Evolutionary conservation across 1,140 invertebrate species (phyloP), one percentile per base, ranked within the genome.

Genomic region (Lycorma delicatula): DNA sequence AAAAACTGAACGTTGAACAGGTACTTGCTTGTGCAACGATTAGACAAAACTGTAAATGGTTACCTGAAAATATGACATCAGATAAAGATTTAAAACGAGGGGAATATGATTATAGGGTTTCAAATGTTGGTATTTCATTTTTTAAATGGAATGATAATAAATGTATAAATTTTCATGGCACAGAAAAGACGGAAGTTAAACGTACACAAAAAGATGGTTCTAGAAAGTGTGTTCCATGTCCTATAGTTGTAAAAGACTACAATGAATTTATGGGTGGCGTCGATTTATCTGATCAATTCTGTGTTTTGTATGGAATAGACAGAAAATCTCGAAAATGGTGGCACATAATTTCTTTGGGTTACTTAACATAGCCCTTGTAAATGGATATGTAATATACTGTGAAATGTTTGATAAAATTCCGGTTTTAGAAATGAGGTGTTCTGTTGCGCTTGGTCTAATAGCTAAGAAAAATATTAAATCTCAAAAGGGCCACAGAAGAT

Each of bases 211-310:
- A 56, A 27, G 46, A 56, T 56, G 54, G 54, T 16, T 26, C n/a
- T 53, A 63, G 61, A 59, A 58, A 72, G 3, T 65, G 69, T 51
- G 68, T 76, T 23, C 16, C 61, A 41, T 68, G 72, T 59, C 71
- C 70, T 44, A 62, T 65, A 59, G 65, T 73, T 51, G 70, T 75
- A 1, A 66, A 67, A 54, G 61, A 69, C 46, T 76, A 76, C 61
- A 76, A 75, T 63, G 60, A 63, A 31, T 62, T 68, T 47, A 69
- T 69, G 67, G 68, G 64, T 52, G 67, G 66, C 16, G 68, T 70
- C 18, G 69, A 71, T 60, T 64, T 75, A 44, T 69, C 68, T 58
- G 74, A 76, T 67, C 70, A 67, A 54, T 68, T 74, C 62, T 65
- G 73, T 60, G 67, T 29, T 12, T 38, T 54, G 9, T 62, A 56